A percentile compares a stretch with the other conserved stretches of the same genome.
These are phyloP conservation scores for Crepidodera aurea DNA, from an alignment of 2,888 invertebrate genomes.

Conservation along the genomic window DNA sequence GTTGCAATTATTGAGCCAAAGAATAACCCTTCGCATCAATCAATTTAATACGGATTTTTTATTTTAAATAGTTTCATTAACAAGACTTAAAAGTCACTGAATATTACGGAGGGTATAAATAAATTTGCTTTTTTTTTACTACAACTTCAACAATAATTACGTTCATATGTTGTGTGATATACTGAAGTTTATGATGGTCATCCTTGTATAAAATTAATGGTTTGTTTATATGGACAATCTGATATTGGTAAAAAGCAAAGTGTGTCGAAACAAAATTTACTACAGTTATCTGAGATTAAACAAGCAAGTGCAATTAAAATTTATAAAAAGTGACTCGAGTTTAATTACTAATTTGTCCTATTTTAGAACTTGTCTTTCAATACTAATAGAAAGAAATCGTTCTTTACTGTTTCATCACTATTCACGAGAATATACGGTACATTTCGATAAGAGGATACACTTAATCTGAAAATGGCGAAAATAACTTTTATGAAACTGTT, in stretches of 20 bases:
- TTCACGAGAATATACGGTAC: slow-evolving; percentile 7
- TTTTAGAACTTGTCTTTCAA: slow-evolving; percentile 9
- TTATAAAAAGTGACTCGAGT: slow-evolving; percentile 11
- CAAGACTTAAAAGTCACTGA: background rate
- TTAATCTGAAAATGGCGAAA: slow-evolving; percentile 1
- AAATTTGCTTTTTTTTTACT: background rate
- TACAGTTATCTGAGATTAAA: slow-evolving; percentile 10
- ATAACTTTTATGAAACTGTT: slow-evolving; percentile 7
- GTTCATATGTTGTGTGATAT: too few relatives aligned
- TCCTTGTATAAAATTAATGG: slow-evolving; percentile 5
- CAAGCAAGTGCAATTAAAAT: slow-evolving; percentile 19
- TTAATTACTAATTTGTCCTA: slow-evolving; percentile 17
- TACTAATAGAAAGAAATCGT: slow-evolving; percentile 9
- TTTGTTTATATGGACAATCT: slow-evolving; percentile 2
- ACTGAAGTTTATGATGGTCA: too few relatives aligned
- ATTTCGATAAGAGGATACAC: slow-evolving; percentile 4
- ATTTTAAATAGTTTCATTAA: slow-evolving; percentile 23
- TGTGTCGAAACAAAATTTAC: slow-evolving; percentile 17
- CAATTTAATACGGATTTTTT: slow-evolving; percentile 40
- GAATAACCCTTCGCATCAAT: slow-evolving; percentile 46
- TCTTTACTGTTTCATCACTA: slow-evolving; percentile 17
- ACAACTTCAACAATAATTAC: too few relatives aligned
- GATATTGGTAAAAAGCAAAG: background rate
- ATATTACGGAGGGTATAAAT: background rate
- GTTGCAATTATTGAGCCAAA: slow-evolving; percentile 42